Conservation (phyloP, 2,888 invertebrate genomes). For the Rhamnusium bicolor region DNA sequence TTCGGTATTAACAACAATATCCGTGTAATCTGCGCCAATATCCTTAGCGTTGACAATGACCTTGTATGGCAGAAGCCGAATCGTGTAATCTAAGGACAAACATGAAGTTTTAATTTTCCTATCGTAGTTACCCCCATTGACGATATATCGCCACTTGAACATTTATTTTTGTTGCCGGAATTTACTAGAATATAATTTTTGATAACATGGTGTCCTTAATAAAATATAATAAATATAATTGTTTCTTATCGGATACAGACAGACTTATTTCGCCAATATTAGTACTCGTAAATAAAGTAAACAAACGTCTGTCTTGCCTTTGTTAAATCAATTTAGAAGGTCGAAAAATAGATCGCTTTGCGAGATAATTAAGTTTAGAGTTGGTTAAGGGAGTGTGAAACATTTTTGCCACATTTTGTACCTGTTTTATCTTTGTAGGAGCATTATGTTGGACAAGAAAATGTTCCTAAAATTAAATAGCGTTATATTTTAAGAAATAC, state of each 20-base stretch:
- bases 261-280: neutral
- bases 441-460: neutral
- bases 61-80: no score
- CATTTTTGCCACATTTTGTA: slow-evolving; percentile 14
- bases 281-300: neutral
- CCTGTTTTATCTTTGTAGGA: neutral
- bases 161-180: no score
- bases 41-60: no score
- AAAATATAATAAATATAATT: no score
- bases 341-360: slow-evolving; percentile 18
- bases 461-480: neutral
- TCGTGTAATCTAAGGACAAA: no score
- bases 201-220: no score
- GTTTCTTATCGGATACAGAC: neutral
- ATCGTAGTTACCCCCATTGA: no score
- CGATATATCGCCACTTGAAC: no score
- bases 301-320: neutral
- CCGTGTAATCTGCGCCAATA: no score
- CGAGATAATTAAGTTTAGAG: slow-evolving; percentile 19
- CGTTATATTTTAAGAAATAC: neutral
- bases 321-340: slow-evolving; percentile 14
- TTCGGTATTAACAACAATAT: no score
- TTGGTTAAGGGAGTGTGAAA: neutral
- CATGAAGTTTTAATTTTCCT: no score
- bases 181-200: no score